Conservation (phyloP, 2,797 vertebrate species). For the Ptychadena robeensis region DNA sequence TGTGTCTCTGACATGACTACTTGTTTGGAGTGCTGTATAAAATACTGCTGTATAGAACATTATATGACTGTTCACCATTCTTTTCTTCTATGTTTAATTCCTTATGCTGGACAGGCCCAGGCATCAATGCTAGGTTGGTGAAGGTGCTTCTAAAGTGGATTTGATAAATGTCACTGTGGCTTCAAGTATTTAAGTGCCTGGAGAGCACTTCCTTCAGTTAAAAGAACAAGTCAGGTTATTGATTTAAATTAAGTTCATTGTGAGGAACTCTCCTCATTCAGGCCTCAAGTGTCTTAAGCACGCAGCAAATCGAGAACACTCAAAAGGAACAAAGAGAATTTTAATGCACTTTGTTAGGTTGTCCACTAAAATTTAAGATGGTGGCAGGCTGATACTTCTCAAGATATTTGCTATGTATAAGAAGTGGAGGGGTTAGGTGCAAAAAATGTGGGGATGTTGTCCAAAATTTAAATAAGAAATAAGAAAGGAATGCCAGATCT, state of each 20-base stretch:
- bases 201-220: not conserved
- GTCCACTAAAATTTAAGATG: not conserved
- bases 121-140: no score
- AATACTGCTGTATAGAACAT: no score
- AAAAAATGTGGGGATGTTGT: no score
- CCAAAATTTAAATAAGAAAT: no score
- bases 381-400: not conserved
- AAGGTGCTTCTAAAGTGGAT: not conserved
- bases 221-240: not conserved
- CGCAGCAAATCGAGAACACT: not conserved
- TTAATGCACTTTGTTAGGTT: not conserved
- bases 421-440: no score
- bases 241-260: constrained; percentile 25
- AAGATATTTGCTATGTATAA: no score
- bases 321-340: not conserved
- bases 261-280: constrained; percentile 20
- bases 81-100: not conserved
- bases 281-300: constrained; percentile 3
- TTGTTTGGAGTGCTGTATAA: no score
- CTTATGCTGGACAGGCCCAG: no score
- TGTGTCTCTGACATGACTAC: no score
- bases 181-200: not conserved
- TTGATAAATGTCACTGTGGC: not conserved
- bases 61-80: no score
- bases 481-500: no score